phyloP scores from a whole-genome alignment of 1,140 invertebrate species.

The Orchestia grillus region DNA sequence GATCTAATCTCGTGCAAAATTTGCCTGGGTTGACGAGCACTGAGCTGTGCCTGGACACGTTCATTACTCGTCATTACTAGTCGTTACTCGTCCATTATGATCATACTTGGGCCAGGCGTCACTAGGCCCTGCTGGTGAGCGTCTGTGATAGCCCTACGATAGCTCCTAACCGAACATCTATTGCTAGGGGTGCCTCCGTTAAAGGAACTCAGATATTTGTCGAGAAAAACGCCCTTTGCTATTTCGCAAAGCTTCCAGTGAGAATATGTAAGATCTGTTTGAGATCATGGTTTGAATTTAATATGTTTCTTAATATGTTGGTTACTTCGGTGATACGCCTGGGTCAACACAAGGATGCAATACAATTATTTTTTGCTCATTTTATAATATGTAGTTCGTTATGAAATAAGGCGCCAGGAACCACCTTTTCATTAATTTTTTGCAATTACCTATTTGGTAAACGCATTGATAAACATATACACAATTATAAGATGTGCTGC shows the following conservation, averaged over 20 bases:
- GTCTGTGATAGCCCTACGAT: background rate
- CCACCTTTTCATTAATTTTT: too few species aligned
- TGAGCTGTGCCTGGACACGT: background rate
- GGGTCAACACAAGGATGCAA: background rate
- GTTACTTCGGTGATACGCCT: background rate
- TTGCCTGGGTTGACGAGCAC: conserved; percentile 4
- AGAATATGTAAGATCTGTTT: background rate
- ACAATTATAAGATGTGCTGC: too few species aligned
- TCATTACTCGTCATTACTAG: background rate
- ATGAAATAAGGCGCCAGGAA: too few species aligned
- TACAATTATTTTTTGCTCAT: too few species aligned
- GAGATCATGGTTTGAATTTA: background rate
- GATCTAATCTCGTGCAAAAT: background rate
- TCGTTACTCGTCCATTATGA: background rate
- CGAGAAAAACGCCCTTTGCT: background rate
- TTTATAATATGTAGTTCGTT: too few species aligned
- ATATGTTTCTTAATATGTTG: background rate
- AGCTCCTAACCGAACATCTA: background rate
- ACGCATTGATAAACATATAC: too few species aligned
- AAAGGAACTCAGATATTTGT: background rate
- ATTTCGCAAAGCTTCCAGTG: background rate
- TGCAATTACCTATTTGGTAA: too few species aligned
- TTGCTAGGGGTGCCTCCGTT: background rate
- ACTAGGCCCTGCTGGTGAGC: background rate
- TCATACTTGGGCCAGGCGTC: background rate